These are phyloP conservation scores for Parasteatoda lunata DNA, from an alignment of 2,888 invertebrate genomes.

Conservation along the genomic window DNA sequence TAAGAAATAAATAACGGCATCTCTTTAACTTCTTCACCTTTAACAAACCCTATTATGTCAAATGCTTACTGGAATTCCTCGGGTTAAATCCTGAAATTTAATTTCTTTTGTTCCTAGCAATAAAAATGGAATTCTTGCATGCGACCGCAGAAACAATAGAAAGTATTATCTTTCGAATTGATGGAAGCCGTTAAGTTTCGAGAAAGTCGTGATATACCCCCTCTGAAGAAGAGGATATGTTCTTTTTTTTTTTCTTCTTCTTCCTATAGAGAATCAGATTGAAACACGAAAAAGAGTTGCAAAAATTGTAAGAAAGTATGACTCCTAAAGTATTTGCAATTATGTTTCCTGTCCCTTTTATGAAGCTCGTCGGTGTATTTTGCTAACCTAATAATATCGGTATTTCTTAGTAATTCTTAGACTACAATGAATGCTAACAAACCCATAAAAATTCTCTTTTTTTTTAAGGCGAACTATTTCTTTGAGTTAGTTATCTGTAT, in stretches of 20 bases:
- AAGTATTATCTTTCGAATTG: conserved; percentile 1
- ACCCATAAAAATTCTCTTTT: conserved; percentile 37
- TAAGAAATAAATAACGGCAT: no score
- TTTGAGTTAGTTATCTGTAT: conserved; percentile 9
- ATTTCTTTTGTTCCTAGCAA: neutral
- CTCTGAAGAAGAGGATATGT: neutral
- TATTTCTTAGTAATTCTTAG: neutral
- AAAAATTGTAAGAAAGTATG: neutral
- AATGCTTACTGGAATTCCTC: neutral
- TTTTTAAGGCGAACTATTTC: conserved; percentile 19
- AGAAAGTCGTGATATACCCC: conserved; percentile 13
- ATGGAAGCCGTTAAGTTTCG: conserved; percentile 8
- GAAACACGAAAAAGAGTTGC: conserved; percentile 6
- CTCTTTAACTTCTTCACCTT: no score
- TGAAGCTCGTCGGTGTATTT: neutral
- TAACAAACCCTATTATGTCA: neutral
- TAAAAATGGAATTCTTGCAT: neutral
- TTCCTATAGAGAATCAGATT: neutral
- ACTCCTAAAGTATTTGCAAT: neutral
- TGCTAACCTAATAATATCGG: neutral
- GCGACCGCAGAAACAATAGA: conserved; percentile 19
- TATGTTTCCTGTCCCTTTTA: neutral
- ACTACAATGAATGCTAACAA: conserved; percentile 39
- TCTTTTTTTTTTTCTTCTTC: neutral
- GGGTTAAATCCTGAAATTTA: neutral